Conservation (phyloP, 2,888 invertebrate genomes). For the Ormyrus nitidulus region DNA sequence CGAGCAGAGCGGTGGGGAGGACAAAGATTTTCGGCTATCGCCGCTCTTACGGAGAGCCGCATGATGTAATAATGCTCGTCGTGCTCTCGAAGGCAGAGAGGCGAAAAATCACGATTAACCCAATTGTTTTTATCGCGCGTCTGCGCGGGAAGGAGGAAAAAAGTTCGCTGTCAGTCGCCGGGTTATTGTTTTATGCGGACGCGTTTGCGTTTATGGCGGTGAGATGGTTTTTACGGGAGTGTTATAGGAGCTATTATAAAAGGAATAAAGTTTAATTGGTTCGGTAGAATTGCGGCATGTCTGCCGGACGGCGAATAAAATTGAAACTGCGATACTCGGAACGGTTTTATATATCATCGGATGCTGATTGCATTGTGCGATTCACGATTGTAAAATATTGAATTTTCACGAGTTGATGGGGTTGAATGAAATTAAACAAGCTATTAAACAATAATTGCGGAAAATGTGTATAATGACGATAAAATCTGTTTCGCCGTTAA, state of each 20-base stretch:
- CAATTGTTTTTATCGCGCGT: not conserved
- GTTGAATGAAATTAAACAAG: too few relatives aligned
- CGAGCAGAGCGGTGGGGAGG: too few relatives aligned
- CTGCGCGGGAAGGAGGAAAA: not conserved
- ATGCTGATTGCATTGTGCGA: conserved; percentile 26
- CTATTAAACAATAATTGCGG: too few relatives aligned
- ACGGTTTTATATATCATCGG: conserved; percentile 20
- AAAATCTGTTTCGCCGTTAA: too few relatives aligned
- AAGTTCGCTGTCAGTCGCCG: not conserved
- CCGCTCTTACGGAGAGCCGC: too few relatives aligned
- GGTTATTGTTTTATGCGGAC: conserved; percentile 12
- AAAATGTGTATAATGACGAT: too few relatives aligned
- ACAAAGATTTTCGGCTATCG: too few relatives aligned
- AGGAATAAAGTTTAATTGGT: conserved; percentile 40
- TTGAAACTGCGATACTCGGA: not conserved
- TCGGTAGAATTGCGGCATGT: conserved; percentile 1
- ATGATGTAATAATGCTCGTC: too few relatives aligned
- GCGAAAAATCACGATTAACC: conserved; percentile 3
- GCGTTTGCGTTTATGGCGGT: not conserved
- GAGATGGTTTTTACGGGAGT: not conserved
- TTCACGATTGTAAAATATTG: conserved; percentile 8
- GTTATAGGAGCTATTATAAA: conserved; percentile 16
- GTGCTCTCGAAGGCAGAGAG: too few relatives aligned
- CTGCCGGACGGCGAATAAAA: not conserved
- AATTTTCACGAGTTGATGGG: not conserved